Conservation (phyloP, 2,113 vertebrate species). For the human region DNA sequence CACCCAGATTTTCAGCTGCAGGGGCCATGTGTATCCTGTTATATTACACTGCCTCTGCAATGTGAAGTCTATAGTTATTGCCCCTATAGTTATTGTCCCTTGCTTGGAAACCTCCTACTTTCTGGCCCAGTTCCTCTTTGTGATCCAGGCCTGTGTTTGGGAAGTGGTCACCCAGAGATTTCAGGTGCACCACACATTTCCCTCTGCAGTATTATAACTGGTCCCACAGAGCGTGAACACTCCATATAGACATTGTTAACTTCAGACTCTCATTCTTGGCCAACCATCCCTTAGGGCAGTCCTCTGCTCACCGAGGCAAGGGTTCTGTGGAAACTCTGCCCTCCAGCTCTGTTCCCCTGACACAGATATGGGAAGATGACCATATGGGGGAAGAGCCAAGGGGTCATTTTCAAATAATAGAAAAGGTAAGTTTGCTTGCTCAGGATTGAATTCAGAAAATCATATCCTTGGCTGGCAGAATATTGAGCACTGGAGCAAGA, state of each 20-base stretch:
- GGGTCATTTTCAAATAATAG: conserved; percentile 44
- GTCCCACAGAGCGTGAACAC: neutral
- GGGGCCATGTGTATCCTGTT: neutral
- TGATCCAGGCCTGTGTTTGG: neutral
- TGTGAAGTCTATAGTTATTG: neutral
- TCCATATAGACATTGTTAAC: conserved; percentile 28
- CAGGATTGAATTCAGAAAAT: conserved; percentile 41
- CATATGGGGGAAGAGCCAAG: neutral
- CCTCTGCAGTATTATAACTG: conserved; percentile 17
- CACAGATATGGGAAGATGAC: neutral
- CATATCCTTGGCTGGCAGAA: neutral
- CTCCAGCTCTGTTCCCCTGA: neutral
- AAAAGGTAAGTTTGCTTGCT: neutral
- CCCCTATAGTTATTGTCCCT: neutral
- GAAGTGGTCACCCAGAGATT: neutral
- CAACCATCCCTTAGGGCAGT: neutral
- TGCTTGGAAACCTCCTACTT: neutral
- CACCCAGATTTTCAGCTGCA: neutral
- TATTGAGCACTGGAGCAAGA: conserved; percentile 1
- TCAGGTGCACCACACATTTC: neutral
- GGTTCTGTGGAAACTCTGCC: neutral
- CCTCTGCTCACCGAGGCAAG: neutral
- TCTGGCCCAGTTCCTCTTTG: neutral
- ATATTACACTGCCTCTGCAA: neutral
- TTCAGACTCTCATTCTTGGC: neutral